Percentiles rank a stretch among this genome's conserved stretches.
Conservation (phyloP, 2,113 vertebrate genomes). For the Pantherophis guttatus region DNA sequence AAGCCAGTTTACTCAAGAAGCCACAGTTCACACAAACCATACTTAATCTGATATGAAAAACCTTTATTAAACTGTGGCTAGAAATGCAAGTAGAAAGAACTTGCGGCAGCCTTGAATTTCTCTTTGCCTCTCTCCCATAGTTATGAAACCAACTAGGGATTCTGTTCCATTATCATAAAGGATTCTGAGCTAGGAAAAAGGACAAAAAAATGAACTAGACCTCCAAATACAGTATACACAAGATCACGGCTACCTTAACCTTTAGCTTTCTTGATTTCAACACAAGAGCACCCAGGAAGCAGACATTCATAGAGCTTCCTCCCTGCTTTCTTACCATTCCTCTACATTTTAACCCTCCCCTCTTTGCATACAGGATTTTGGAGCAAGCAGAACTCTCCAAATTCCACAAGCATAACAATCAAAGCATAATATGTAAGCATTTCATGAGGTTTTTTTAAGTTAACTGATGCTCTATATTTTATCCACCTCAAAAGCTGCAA, state of each 20-base stretch:
- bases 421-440: neutral
- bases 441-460: neutral
- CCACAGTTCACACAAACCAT: neutral
- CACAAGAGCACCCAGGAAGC: neutral
- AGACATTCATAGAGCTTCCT: neutral
- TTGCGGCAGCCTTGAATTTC: neutral
- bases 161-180: neutral
- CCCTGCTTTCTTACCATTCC: neutral
- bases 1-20: neutral
- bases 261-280: neutral
- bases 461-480: constrained; percentile 34
- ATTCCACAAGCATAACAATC: neutral
- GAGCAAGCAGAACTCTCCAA: neutral
- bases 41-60: neutral
- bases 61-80: neutral
- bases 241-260: neutral
- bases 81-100: neutral
- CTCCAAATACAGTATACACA: neutral
- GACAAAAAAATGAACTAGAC: neutral
- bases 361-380: neutral
- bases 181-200: neutral
- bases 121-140: neutral
- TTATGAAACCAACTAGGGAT: neutral
- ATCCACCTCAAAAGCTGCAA: constrained; percentile 24
- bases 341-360: neutral